Base-by-base conservation (phyloP, 2,888 invertebrate genomes). In the Timandra comae region DNA sequence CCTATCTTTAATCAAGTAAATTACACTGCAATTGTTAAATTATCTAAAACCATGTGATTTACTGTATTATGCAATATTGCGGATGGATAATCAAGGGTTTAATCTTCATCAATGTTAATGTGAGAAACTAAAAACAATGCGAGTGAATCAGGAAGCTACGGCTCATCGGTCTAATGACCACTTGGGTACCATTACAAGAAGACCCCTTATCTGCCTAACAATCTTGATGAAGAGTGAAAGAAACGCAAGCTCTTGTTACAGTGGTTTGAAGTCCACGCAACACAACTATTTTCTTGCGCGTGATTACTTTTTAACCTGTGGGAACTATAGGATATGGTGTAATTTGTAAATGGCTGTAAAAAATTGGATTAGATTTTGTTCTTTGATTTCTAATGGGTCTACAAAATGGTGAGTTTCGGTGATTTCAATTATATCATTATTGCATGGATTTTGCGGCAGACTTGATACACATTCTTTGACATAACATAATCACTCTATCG, bases 81-180 rank as follows among this genome's bases (percentile, higher is more conserved):
- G 11, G 28, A 29, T 4, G 13, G 32, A n/a, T 37, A 45, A 59
- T 57, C 47, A 50, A 43, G 36, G 46, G 46, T 52, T 43, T 45
- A 40, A 61, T 63, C 55, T 60, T 34, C 37, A 30, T 30, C 20
- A 44, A 46, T 46, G 52, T 56, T 68, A 66, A 73, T 75, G 78
- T 79, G 79, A 74, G 79, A 79, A 73, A 54, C 49, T 30, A 45
- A 39, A 64, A 67, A 80, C 77, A 79, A 78, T 73, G 61, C 59
- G 43, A 46, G 54, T 49, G 61, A 69, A 67, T 63, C 64, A 69
- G 77, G 78, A 78, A 78, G 74, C 58, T 63, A 72, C 63, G 75
- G 64, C 67, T 66, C 74, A 77, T 77, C 68, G 70, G 63, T 62
- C 67, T 79, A 78, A 79, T 70, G 73, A 64, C 71, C 67, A 59